Evolutionary conservation across 2,113 vertebrate species (phyloP).

Genomic region (Rana temporaria): DNA sequence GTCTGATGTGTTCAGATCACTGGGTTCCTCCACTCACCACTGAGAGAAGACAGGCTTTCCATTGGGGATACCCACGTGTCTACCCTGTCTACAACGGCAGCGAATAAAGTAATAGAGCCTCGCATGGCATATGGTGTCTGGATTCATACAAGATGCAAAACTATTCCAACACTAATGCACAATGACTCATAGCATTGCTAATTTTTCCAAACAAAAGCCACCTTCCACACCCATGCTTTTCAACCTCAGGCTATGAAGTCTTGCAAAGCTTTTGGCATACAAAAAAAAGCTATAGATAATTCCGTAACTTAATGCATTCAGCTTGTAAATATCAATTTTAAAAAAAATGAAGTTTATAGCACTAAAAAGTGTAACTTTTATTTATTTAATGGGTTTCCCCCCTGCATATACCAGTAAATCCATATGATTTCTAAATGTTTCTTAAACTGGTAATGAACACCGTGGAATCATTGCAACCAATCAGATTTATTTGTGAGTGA

Average conservation of each 20-base stretch:
- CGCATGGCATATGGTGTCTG: constrained; percentile 99
- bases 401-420: no score
- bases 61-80: constrained; percentile 88
- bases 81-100: constrained; percentile 86
- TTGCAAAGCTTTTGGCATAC: constrained; percentile 59
- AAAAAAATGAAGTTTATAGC: no score
- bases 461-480: no score
- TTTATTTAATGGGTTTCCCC: no score
- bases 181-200: constrained; percentile 99
- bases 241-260: constrained; percentile 78
- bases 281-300: not conserved
- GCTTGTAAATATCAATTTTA: no score
- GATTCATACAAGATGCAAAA: constrained; percentile 98
- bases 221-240: constrained; percentile 89
- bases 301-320: no score
- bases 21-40: constrained; percentile 77
- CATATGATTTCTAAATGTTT: no score
- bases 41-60: constrained; percentile 77
- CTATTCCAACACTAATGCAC: constrained; percentile 92
- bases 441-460: no score
- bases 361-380: no score
- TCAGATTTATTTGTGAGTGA: no score
- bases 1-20: constrained; percentile 91
- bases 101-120: constrained; percentile 88
- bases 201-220: constrained; percentile 83